These are phyloP conservation scores for Brachionichthys hirsutus DNA, from an alignment of 2,113 vertebrate genomes.

Conservation along the genomic window DNA sequence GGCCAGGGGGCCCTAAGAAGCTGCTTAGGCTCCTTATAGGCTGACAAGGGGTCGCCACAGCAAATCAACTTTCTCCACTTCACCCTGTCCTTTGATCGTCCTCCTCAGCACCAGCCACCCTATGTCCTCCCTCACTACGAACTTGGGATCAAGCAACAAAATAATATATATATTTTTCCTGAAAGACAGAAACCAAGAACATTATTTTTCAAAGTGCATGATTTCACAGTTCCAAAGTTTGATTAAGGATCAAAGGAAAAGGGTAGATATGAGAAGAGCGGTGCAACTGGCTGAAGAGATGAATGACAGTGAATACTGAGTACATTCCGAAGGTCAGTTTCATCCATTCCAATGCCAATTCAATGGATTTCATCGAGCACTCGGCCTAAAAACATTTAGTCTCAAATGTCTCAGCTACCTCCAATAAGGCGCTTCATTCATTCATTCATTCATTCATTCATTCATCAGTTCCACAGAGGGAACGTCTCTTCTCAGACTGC, in stretches of 20 bases:
- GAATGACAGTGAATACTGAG: constrained; percentile 3
- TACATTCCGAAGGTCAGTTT: constrained; percentile 25
- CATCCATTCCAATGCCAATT: neutral
- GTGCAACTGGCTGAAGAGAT: too few relatives aligned
- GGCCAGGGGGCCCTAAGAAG: too few relatives aligned
- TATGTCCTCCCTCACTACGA: too few relatives aligned
- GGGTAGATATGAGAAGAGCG: too few relatives aligned
- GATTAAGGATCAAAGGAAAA: constrained; percentile 21
- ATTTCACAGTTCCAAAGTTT: neutral
- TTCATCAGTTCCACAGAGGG: neutral
- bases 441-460: neutral
- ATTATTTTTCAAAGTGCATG: neutral
- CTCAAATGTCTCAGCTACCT: neutral
- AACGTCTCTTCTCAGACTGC: too few relatives aligned
- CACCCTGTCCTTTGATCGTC: too few relatives aligned
- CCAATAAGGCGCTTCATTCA: neutral
- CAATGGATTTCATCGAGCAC: constrained; percentile 11
- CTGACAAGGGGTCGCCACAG: too few relatives aligned
- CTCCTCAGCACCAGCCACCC: too few relatives aligned
- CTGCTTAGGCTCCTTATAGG: too few relatives aligned
- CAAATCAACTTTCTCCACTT: too few relatives aligned
- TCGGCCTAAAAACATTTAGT: constrained; percentile 26
- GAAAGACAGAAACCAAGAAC: neutral
- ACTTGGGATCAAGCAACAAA: neutral
- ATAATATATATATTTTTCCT: neutral